These are phyloP conservation scores for Patella pellucida DNA, from an alignment of 2,888 invertebrate genomes.

Conservation along the genomic window DNA sequence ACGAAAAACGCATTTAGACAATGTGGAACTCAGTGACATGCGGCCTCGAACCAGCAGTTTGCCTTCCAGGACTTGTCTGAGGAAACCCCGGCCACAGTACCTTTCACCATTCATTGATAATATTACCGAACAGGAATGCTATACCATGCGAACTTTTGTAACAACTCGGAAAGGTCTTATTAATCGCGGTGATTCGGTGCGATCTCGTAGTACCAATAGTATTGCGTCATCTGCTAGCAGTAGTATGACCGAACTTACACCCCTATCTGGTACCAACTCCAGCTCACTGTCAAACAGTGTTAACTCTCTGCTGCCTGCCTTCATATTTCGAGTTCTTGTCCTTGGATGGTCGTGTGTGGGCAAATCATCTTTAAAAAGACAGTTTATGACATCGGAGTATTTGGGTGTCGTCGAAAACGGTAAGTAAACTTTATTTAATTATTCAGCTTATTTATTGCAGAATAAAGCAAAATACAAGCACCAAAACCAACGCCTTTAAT, in stretches of 20 bases:
- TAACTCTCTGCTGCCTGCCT: slow-evolving; percentile 71
- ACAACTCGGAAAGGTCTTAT: slow-evolving; percentile 93
- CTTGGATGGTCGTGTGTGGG: slow-evolving; percentile 79
- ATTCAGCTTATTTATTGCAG: too few relatives aligned
- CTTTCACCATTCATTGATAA: slow-evolving; percentile 38
- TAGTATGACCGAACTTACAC: slow-evolving; percentile 45
- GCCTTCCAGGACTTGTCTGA: slow-evolving; percentile 55
- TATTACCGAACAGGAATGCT: slow-evolving; percentile 67
- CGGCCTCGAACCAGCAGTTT: slow-evolving; percentile 65
- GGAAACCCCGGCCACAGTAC: slow-evolving; percentile 44
- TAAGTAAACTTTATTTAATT: too few relatives aligned
- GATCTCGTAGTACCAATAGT: slow-evolving; percentile 88
- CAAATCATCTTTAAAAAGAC: slow-evolving; percentile 79
- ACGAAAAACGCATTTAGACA: slow-evolving; percentile 40
- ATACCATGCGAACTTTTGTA: slow-evolving; percentile 91
- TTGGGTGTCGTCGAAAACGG: slow-evolving; percentile 73
- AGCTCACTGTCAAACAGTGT: slow-evolving; percentile 80
- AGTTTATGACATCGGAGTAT: slow-evolving; percentile 81
- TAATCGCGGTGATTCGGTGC: slow-evolving; percentile 92
- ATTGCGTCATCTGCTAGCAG: slow-evolving; percentile 80
- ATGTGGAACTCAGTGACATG: slow-evolving; percentile 51
- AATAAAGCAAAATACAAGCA: too few relatives aligned
- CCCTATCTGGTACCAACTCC: slow-evolving; percentile 47
- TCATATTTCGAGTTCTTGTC: slow-evolving; percentile 77
- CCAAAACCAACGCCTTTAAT: too few relatives aligned